These are phyloP conservation scores for Poecile atricapillus DNA, from an alignment of 2,113 vertebrate genomes.

Conservation along the genomic window DNA sequence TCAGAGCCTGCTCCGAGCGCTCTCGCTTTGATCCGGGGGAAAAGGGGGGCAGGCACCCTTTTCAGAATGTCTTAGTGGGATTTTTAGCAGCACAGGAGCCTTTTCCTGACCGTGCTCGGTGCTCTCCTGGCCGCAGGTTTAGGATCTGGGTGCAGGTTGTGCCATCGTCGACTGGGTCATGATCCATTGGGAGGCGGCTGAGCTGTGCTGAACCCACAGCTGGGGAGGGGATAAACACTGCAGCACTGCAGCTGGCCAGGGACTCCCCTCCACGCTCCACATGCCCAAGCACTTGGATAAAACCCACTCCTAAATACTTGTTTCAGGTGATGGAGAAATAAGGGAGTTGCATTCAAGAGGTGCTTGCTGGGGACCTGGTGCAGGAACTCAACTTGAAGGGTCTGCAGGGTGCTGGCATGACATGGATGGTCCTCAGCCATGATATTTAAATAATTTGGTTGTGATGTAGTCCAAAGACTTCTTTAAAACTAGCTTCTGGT, in stretches of 20 bases:
- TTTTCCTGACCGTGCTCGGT: neutral
- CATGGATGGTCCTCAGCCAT: neutral
- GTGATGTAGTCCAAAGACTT: neutral
- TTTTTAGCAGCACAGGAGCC: neutral
- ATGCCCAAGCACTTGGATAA: neutral
- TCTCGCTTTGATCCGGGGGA: neutral
- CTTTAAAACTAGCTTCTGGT: neutral
- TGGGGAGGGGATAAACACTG: neutral
- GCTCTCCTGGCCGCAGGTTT: neutral
- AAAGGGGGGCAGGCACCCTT: neutral
- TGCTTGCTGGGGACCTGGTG: too few species aligned
- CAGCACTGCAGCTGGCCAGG: neutral
- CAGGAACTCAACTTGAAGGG: neutral
- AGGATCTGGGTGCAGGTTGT: neutral
- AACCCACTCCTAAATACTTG: neutral
- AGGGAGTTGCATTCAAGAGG: neutral
- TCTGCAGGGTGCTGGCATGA: neutral
- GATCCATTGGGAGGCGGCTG: neutral
- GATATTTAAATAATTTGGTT: neutral
- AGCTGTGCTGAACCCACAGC: neutral
- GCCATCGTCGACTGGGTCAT: fast-evolving
- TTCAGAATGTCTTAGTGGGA: neutral
- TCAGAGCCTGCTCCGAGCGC: neutral
- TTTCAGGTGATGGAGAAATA: neutral
- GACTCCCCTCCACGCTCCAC: neutral